phyloP scores from a whole-genome alignment of 2,888 invertebrate species.

The Elgonia sp. region DNA sequence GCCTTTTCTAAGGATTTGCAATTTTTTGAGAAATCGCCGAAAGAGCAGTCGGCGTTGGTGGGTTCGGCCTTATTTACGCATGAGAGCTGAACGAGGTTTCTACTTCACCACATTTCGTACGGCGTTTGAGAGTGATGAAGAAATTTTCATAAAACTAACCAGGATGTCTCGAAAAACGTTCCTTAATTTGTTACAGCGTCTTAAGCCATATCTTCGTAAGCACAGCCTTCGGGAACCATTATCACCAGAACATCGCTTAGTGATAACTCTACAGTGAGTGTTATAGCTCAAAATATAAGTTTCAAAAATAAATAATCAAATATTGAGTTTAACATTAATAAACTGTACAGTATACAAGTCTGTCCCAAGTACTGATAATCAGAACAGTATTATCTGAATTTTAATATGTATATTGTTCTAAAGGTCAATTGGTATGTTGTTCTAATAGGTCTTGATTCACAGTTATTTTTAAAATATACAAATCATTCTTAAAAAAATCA shows the following conservation, averaged over 20 bases:
- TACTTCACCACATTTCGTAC: not conserved
- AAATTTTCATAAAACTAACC: conserved; percentile 3
- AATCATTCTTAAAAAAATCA: too few relatives aligned
- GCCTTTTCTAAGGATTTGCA: not conserved
- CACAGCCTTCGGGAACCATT: conserved; percentile 12
- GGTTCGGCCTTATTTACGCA: conserved; percentile 31
- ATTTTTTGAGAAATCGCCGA: conserved; percentile 17
- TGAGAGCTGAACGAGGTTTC: conserved; percentile 17
- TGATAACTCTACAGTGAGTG: conserved; percentile 31
- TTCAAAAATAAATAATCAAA: too few relatives aligned
- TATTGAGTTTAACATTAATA: too few relatives aligned
- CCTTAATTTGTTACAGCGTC: not conserved
- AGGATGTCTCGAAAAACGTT: conserved; percentile 24
- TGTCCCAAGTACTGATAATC: too few relatives aligned
- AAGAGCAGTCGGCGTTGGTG: conserved; percentile 34
- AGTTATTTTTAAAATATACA: too few relatives aligned
- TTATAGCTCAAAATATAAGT: not conserved
- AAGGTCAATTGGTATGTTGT: too few relatives aligned
- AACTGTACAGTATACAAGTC: too few relatives aligned
- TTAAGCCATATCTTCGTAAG: conserved; percentile 7
- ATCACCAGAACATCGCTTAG: conserved; percentile 30
- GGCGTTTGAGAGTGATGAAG: conserved; percentile 9
- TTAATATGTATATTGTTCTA: too few relatives aligned
- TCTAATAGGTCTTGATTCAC: too few relatives aligned
- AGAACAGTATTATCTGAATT: too few relatives aligned